A percentile compares a stretch with the other conserved stretches of the same genome.
Evolutionary conservation across 2,113 vertebrate species (phyloP).

Genomic region (Recurvirostra avosetta): DNA sequence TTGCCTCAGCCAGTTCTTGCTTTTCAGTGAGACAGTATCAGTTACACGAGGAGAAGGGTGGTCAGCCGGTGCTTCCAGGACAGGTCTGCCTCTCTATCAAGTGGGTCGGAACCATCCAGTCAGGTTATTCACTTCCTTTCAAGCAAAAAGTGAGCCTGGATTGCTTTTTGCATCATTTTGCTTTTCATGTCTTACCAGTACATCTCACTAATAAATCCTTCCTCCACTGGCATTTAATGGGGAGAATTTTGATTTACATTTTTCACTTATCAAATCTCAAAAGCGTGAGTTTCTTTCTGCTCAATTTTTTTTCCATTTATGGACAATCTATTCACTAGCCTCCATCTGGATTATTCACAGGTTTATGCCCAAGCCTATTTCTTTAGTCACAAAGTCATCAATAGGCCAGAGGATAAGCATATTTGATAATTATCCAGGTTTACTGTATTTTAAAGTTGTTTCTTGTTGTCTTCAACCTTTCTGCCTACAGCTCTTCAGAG

Average conservation of each 20-base stretch:
- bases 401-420: background rate
- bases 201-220: constrained; percentile 2
- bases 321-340: background rate
- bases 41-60: background rate
- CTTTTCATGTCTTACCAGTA: background rate
- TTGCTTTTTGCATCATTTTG: background rate
- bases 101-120: background rate
- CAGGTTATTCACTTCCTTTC: background rate
- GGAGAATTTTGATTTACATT: background rate
- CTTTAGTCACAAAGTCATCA: background rate
- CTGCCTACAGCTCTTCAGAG: background rate
- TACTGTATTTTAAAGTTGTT: background rate
- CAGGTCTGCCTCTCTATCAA: background rate
- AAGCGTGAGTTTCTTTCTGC: background rate
- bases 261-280: background rate
- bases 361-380: background rate
- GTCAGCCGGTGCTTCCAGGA: background rate
- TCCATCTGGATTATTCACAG: background rate
- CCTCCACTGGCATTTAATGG: background rate
- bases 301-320: background rate
- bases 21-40: background rate
- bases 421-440: background rate
- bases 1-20: background rate
- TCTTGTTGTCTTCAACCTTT: background rate
- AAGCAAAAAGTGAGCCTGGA: background rate